phyloP scores from a whole-genome alignment of 2,797 vertebrate genomes.

The Macroramphosus scolopax region DNA sequence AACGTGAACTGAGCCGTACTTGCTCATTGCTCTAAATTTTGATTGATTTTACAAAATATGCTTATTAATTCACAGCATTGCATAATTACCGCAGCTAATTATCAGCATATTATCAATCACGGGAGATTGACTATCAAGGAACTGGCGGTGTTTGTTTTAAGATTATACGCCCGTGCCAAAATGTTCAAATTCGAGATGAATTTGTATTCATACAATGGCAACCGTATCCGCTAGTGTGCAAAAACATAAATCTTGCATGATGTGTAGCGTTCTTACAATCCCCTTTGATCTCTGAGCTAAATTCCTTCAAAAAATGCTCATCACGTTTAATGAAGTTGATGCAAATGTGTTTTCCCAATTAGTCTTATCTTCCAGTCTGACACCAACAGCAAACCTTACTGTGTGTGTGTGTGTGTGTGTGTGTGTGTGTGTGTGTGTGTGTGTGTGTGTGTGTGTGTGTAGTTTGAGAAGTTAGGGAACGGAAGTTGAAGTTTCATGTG shows the following conservation, averaged over 20 bases:
- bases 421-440: background rate
- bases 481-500: too few relatives aligned
- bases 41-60: slow-evolving; percentile 36
- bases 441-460: background rate
- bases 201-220: slow-evolving; percentile 30
- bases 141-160: slow-evolving; percentile 6
- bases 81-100: slow-evolving; percentile 38
- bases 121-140: slow-evolving; percentile 17
- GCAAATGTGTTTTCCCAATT: slow-evolving; percentile 52
- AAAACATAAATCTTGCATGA: slow-evolving; percentile 30
- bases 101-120: slow-evolving; percentile 32
- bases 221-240: slow-evolving; percentile 23
- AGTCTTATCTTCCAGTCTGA: slow-evolving; percentile 47
- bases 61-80: slow-evolving; percentile 31
- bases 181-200: slow-evolving; percentile 30
- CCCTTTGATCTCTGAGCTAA: slow-evolving; percentile 45
- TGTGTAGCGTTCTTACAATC: slow-evolving; percentile 20
- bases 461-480: too few relatives aligned
- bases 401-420: slow-evolving; percentile 1
- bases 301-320: slow-evolving; percentile 41
- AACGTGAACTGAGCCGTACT: slow-evolving; percentile 15
- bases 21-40: slow-evolving; percentile 14
- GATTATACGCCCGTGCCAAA: slow-evolving; percentile 25
- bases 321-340: slow-evolving; percentile 37
- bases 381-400: slow-evolving; percentile 19